Evolutionary conservation across 2,797 vertebrate species (phyloP).

Genomic region (Molossus alvarezi): DNA sequence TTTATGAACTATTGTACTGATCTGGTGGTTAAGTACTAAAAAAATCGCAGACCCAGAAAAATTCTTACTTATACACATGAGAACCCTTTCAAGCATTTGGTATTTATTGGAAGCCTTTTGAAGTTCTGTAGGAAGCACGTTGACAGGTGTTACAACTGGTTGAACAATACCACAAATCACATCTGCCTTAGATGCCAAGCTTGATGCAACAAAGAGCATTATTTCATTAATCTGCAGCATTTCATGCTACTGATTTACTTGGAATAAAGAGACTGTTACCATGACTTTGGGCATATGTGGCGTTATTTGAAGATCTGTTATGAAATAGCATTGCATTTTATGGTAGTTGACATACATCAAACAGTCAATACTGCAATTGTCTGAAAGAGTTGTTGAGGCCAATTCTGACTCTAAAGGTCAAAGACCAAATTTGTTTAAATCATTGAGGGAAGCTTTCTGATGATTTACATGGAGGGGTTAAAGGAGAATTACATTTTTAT

Average conservation of each 20-base stretch:
- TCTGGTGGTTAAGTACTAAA: slow-evolving; percentile 66
- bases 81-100: slow-evolving; percentile 62
- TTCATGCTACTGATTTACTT: slow-evolving; percentile 60
- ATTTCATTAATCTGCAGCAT: slow-evolving; percentile 68
- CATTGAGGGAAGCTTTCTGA: slow-evolving; percentile 66
- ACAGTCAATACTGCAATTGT: slow-evolving; percentile 55
- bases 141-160: slow-evolving; percentile 57
- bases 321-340: slow-evolving; percentile 75
- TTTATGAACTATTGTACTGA: slow-evolving; percentile 66
- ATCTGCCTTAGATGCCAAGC: slow-evolving; percentile 23
- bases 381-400: slow-evolving; percentile 77
- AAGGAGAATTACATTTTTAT: slow-evolving; percentile 81
- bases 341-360: slow-evolving; percentile 72
- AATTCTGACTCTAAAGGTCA: slow-evolving; percentile 77
- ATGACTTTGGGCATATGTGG: slow-evolving; percentile 28
- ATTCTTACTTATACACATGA: neutral
- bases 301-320: slow-evolving; percentile 68
- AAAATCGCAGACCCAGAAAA: slow-evolving; percentile 54
- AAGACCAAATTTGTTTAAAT: slow-evolving; percentile 85
- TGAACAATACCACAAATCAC: slow-evolving; percentile 51
- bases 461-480: slow-evolving; percentile 82
- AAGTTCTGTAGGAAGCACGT: slow-evolving; percentile 63
- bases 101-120: slow-evolving; percentile 74
- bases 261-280: slow-evolving; percentile 45
- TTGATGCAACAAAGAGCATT: slow-evolving; percentile 38